These are phyloP conservation scores for Heliothis subflexa DNA, from an alignment of 1,140 invertebrate species.

Conservation along the genomic window DNA sequence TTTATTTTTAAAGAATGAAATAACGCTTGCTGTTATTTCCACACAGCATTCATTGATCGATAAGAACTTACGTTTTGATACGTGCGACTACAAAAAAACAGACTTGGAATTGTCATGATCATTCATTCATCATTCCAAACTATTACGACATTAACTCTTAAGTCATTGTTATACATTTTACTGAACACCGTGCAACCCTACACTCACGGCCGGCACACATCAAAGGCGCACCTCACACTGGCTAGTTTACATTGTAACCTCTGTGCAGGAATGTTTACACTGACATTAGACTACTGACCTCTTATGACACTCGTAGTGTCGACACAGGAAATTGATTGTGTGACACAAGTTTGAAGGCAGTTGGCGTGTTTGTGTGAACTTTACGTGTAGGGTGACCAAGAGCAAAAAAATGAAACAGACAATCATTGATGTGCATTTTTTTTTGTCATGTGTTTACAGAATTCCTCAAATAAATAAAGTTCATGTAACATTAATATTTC, in stretches of 20 bases:
- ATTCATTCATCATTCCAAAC: no score
- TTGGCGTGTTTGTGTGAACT: slow-evolving; percentile 6
- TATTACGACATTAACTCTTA: not conserved
- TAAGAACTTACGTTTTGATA: no score
- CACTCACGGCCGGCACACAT: slow-evolving; percentile 62
- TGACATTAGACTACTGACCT: slow-evolving; percentile 70
- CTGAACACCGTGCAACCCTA: slow-evolving; percentile 58
- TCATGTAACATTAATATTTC: no score
- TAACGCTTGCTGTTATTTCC: no score
- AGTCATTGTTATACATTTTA: not conserved
- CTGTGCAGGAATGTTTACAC: slow-evolving; percentile 61
- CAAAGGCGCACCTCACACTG: slow-evolving; percentile 75
- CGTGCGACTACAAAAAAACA: no score
- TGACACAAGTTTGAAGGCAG: slow-evolving; percentile 9
- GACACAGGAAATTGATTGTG: slow-evolving; percentile 67
- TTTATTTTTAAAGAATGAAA: no score
- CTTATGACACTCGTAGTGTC: slow-evolving; percentile 48
- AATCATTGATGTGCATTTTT: no score
- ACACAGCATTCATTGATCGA: no score
- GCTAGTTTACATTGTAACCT: slow-evolving; percentile 77
- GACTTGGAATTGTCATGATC: not conserved
- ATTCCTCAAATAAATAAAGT: no score
- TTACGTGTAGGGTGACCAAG: slow-evolving; percentile 4
- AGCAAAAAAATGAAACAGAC: not conserved
- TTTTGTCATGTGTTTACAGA: no score